A percentile compares a stretch with the other conserved stretches of the same genome.
Conservation (phyloP, 2,888 invertebrate species). For the Apomyelois bistriatella region DNA sequence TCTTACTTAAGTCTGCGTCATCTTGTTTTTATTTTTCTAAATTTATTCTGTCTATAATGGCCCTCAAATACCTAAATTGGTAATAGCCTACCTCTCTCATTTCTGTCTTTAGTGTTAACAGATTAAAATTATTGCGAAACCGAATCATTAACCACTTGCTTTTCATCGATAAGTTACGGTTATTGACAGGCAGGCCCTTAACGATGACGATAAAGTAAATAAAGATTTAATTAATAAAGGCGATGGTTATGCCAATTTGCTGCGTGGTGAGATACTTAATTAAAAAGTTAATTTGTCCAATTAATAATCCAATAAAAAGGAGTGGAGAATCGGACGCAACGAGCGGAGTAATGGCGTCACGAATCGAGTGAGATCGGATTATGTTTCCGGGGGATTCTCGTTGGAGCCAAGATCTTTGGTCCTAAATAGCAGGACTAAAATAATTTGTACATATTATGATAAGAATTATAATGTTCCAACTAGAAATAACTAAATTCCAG, state of each 20-base stretch:
- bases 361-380: constrained; percentile 44
- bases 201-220: constrained; percentile 10
- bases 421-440: no score
- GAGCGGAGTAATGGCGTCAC: constrained; percentile 41
- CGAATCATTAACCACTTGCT: no score
- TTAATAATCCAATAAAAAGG: constrained; percentile 13
- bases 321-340: constrained; percentile 25
- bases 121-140: no score
- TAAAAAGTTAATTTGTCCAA: constrained; percentile 16
- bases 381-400: constrained; percentile 27
- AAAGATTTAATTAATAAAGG: constrained; percentile 12
- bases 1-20: no score
- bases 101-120: no score
- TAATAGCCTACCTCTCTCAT: no score
- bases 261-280: constrained; percentile 11
- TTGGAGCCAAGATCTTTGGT: background rate
- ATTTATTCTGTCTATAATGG: no score
- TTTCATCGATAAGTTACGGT: background rate
- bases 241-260: background rate
- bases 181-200: background rate
- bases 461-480: no score
- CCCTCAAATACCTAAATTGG: no score
- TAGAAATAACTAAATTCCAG: background rate
- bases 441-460: no score
- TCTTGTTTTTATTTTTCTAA: no score